These are phyloP conservation scores for Leptopilina drosophilae DNA, from an alignment of 2,888 invertebrate genomes.

Conservation along the genomic window DNA sequence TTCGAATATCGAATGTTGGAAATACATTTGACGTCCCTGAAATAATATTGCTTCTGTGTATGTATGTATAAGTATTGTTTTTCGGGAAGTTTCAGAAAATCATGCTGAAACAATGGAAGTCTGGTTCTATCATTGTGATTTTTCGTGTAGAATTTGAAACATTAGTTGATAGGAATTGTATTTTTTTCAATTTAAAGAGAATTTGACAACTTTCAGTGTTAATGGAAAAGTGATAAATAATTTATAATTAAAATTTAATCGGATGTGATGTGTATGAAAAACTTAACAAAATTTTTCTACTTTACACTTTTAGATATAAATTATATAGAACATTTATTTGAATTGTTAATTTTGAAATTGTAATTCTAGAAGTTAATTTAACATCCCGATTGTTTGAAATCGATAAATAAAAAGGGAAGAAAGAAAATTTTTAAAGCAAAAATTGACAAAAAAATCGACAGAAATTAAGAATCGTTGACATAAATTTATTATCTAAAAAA, in stretches of 20 bases:
- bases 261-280: neutral
- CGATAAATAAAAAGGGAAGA: neutral
- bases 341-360: neutral
- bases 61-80: neutral
- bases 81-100: slow-evolving; percentile 22
- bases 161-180: neutral
- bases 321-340: neutral
- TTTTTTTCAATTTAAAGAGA: neutral
- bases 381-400: neutral
- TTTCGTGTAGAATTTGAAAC: neutral
- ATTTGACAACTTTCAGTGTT: neutral
- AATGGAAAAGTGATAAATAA: neutral
- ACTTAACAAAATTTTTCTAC: neutral
- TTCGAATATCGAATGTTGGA: neutral
- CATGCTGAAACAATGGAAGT: slow-evolving; percentile 30
- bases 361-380: neutral
- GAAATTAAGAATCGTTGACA: neutral
- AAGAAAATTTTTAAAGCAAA: neutral
- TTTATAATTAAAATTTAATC: neutral
- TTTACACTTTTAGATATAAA: too few species aligned
- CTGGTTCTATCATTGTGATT: slow-evolving; percentile 6
- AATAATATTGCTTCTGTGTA: neutral
- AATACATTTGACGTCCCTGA: slow-evolving; percentile 7
- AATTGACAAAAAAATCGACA: too few species aligned
- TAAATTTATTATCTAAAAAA: neutral